Evolutionary conservation across 2,113 vertebrate genomes (phyloP), one percentile per base, ranked within the genome.

Genomic region (Colossoma macropomum): DNA sequence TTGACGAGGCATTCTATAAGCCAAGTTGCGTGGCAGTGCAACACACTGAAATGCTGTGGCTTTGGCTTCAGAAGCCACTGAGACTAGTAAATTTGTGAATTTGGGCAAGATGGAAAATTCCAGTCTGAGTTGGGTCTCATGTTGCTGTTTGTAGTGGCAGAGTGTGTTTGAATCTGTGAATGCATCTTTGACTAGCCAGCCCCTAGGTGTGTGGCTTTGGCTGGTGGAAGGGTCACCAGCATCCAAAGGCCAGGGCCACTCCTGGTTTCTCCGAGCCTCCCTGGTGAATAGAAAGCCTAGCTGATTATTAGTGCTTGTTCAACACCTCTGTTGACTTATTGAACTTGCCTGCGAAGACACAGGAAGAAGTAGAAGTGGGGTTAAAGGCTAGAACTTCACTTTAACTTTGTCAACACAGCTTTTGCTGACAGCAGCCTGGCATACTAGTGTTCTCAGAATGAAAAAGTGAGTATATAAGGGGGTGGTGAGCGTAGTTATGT

Each of bases 71-170:
- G 59, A 59, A 50, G 15, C 48, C 59, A 65, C 48, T 21, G 68
- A 86, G 60, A 72, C 71, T 68, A 68, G 62, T 52, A 76, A 69
- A 76, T 48, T 75, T 80, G 50, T 70, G 83, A 71, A 25, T 82
- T 54, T 79, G 69, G 62, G 80, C 84, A 45, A 74, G 25, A 74
- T 79, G 82, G 69, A 72, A 82, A 69, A 87, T 84, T 87, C 82
- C 79, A 82, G 52, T 25, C 32, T 25, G 21, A 77, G 69, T 34
- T 60, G 32, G 13, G 5, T 60, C 52, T 56, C 38, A 8, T 30
- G 34, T 50, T 65, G n/a, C 82, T 87, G 75, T 84, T 84, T 84
- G 80, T 68, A 32, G 30, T 70, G n/a, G 68, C 73, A 50, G 32
- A 60, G 38, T 11, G 13, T 82, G 75, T 84, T 75, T 79, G 63